Conservation (phyloP, 2,888 invertebrate species). For the Microctonus hyperodae region DNA sequence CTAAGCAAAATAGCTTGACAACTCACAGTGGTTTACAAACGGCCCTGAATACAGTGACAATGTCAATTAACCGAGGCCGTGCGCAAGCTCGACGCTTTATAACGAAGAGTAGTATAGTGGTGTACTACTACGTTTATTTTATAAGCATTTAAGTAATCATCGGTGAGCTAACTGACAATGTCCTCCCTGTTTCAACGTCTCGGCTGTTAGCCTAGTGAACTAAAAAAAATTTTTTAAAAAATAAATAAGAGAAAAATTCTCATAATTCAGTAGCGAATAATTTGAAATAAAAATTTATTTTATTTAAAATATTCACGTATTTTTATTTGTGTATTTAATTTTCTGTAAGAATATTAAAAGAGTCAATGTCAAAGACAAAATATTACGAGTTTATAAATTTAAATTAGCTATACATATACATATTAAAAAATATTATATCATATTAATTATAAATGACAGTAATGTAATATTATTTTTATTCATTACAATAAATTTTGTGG, state of each 20-base stretch:
- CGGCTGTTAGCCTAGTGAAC: conserved; percentile 1
- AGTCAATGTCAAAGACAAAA: conserved; percentile 46
- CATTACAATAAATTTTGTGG: too few relatives aligned
- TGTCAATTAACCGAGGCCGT: conserved; percentile 53
- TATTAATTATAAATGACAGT: too few relatives aligned
- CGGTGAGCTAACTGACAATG: conserved; percentile 10
- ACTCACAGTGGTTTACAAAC: conserved; percentile 35
- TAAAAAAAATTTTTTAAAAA: conserved; percentile 8
- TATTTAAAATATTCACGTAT: too few relatives aligned
- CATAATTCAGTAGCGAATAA: background rate
- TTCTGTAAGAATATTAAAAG: conserved; percentile 24
- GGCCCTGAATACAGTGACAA: conserved; percentile 53
- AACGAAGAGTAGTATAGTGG: conserved; percentile 28
- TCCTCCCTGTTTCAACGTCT: conserved; percentile 3
- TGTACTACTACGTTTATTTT: conserved; percentile 35
- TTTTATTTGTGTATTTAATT: conserved; percentile 40
- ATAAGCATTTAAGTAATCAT: conserved; percentile 44
- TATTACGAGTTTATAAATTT: background rate
- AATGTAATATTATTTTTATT: too few relatives aligned
- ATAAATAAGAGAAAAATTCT: background rate
- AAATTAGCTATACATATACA: background rate
- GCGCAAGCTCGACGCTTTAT: conserved; percentile 27
- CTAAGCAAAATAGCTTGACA: conserved; percentile 21
- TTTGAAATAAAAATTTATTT: background rate
- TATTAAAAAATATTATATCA: background rate